Evolutionary conservation across 1,140 invertebrate species (phyloP).

Genomic region (Chionoecetes opilio): DNA sequence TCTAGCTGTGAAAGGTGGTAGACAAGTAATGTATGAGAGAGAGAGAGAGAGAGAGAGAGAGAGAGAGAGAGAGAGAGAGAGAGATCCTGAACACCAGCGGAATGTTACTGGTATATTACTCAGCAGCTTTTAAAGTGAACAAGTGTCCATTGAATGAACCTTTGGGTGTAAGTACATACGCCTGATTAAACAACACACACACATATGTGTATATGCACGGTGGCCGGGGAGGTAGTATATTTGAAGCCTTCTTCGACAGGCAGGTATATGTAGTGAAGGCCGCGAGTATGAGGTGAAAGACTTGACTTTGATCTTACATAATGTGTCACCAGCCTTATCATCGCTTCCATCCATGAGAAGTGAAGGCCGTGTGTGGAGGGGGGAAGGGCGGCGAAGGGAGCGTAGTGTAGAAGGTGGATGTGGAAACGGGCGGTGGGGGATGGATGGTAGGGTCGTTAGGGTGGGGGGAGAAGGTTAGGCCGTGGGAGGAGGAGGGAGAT

Average conservation of each 20-base stretch:
- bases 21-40: no score
- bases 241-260: neutral
- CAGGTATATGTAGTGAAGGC: neutral
- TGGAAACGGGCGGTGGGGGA: neutral
- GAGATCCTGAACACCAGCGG: neutral
- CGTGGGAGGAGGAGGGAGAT: neutral
- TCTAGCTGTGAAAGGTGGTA: no score
- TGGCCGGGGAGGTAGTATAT: neutral
- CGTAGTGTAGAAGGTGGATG: neutral
- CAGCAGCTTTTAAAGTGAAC: neutral
- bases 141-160: neutral
- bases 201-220: neutral
- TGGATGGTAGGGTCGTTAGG: neutral
- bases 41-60: neutral
- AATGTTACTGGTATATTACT: neutral
- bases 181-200: neutral
- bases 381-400: neutral
- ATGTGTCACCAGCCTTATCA: conserved; percentile 9
- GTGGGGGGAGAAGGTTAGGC: neutral
- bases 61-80: conserved; percentile 42
- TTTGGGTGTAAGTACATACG: neutral
- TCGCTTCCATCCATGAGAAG: neutral
- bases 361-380: conserved; percentile 6
- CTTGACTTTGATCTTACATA: neutral
- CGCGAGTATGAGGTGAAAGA: neutral